Percentiles rank a stretch among this genome's conserved stretches.
Evolutionary conservation across 2,888 invertebrate genomes (phyloP).

Genomic region (Drosophila recens): DNA sequence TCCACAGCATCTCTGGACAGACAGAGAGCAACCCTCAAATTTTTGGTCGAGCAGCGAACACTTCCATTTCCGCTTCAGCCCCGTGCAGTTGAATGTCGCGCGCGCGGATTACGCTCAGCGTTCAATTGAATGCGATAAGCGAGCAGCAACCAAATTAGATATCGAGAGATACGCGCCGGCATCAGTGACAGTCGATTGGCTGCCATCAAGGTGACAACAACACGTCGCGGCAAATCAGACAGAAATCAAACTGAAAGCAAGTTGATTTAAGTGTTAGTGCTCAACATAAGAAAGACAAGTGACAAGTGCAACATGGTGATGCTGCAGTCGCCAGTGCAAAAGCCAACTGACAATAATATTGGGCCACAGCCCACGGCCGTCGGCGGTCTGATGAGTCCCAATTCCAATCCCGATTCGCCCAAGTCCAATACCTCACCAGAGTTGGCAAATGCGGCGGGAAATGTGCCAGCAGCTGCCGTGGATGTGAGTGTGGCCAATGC

Average conservation of each 20-base stretch:
- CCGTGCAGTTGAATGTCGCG: slow-evolving; percentile 59
- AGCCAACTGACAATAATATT: slow-evolving; percentile 69
- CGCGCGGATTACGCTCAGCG: slow-evolving; percentile 73
- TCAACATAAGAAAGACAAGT: slow-evolving; percentile 26
- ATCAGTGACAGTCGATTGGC: slow-evolving; percentile 83
- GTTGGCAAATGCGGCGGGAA: slow-evolving; percentile 45
- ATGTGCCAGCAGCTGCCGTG: slow-evolving; percentile 13
- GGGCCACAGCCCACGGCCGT: slow-evolving; percentile 67
- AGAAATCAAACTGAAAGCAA: not conserved
- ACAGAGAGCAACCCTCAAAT: slow-evolving; percentile 60
- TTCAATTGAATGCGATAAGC: slow-evolving; percentile 49
- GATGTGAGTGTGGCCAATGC: slow-evolving; percentile 21
- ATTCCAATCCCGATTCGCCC: slow-evolving; percentile 84
- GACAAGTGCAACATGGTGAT: slow-evolving; percentile 82
- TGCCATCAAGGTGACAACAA: slow-evolving; percentile 82
- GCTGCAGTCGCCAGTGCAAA: slow-evolving; percentile 84
- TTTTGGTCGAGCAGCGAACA: not conserved
- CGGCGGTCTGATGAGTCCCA: slow-evolving; percentile 84
- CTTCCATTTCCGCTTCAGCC: slow-evolving; percentile 64
- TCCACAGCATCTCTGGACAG: slow-evolving; percentile 42
- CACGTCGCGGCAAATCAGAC: slow-evolving; percentile 53
- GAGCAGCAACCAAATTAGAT: slow-evolving; percentile 47
- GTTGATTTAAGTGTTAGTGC: slow-evolving; percentile 14
- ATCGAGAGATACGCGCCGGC: slow-evolving; percentile 65
- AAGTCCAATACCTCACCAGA: slow-evolving; percentile 84